Percentiles rank a stretch among this genome's conserved stretches.
These are phyloP conservation scores for Drosophila parthenogenetica DNA, from an alignment of 2,888 invertebrate genomes.

Conservation along the genomic window DNA sequence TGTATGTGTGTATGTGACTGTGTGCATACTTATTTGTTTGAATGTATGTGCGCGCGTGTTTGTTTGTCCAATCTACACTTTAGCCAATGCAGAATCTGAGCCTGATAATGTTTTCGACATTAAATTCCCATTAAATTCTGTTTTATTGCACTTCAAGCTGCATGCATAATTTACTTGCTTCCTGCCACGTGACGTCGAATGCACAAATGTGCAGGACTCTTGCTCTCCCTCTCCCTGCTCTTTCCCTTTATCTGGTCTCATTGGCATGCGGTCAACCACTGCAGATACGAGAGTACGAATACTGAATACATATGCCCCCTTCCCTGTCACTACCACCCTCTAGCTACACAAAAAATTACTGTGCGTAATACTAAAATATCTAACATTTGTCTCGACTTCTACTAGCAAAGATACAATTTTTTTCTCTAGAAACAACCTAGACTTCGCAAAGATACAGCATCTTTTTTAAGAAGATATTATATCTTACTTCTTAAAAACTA, in stretches of 20 bases:
- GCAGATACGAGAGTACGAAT: conserved; percentile 16
- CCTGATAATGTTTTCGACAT: conserved; percentile 74
- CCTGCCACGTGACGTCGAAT: conserved; percentile 56
- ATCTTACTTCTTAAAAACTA: no score
- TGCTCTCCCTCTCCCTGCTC: background rate
- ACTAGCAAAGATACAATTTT: background rate
- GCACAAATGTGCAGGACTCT: conserved; percentile 32
- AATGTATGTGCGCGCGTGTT: conserved; percentile 30
- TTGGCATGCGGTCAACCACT: conserved; percentile 51
- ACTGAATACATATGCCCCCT: conserved; percentile 12
- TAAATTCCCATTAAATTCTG: conserved; percentile 75
- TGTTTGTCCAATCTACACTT: conserved; percentile 53
- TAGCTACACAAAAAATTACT: background rate
- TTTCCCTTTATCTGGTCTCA: conserved; percentile 5
- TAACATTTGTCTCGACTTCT: conserved; percentile 8
- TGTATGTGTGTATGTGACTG: background rate
- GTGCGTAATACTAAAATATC: conserved; percentile 10
- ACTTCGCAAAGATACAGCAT: no score
- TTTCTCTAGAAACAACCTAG: no score
- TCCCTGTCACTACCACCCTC: background rate
- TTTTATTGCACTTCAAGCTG: conserved; percentile 73
- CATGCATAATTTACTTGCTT: conserved; percentile 70
- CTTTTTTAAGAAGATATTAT: no score
- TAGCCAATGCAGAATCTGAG: conserved; percentile 42
- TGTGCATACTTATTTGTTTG: conserved; percentile 41